Conservation (phyloP, 2,888 invertebrate genomes). For the Harpagoxenus sublaevis region DNA sequence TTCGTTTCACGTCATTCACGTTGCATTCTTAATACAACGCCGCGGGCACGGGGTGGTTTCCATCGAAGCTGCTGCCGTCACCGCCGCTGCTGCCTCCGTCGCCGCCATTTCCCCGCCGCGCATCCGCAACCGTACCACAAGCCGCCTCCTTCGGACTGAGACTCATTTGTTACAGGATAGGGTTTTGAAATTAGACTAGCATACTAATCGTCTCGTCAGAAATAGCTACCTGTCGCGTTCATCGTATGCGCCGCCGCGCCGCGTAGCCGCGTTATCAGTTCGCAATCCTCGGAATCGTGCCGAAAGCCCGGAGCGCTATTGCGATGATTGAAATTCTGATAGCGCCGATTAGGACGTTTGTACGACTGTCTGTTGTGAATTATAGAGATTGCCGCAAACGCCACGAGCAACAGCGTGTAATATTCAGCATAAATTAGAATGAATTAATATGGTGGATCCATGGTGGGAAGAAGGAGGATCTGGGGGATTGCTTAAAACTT, state of each 20-base stretch:
- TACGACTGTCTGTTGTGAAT: slow-evolving; percentile 54
- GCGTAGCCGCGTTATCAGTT: slow-evolving; percentile 28
- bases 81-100: not conserved
- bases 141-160: slow-evolving; percentile 43
- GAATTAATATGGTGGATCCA: slow-evolving; percentile 18
- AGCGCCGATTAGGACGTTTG: slow-evolving; percentile 55
- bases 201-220: slow-evolving; percentile 67
- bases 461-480: not conserved
- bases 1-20: slow-evolving; percentile 81
- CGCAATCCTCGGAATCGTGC: slow-evolving; percentile 47
- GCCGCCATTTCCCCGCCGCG: slow-evolving; percentile 6
- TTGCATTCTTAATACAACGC: slow-evolving; percentile 74
- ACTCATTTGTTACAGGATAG: slow-evolving; percentile 66
- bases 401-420: slow-evolving; percentile 44
- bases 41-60: slow-evolving; percentile 64
- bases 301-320: slow-evolving; percentile 48
- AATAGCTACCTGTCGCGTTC: slow-evolving; percentile 55
- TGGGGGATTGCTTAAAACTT: not conserved
- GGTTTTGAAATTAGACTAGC: slow-evolving; percentile 56
- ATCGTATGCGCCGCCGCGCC: not conserved
- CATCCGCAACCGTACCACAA: slow-evolving; percentile 20
- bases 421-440: slow-evolving; percentile 54
- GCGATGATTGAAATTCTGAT: slow-evolving; percentile 57
- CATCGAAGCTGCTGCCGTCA: slow-evolving; percentile 39
- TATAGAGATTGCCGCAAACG: slow-evolving; percentile 47